Percentiles rank a stretch among this genome's conserved stretches.
Evolutionary conservation across 2,113 vertebrate genomes (phyloP).

Genomic region (Nesoenas mayeri): DNA sequence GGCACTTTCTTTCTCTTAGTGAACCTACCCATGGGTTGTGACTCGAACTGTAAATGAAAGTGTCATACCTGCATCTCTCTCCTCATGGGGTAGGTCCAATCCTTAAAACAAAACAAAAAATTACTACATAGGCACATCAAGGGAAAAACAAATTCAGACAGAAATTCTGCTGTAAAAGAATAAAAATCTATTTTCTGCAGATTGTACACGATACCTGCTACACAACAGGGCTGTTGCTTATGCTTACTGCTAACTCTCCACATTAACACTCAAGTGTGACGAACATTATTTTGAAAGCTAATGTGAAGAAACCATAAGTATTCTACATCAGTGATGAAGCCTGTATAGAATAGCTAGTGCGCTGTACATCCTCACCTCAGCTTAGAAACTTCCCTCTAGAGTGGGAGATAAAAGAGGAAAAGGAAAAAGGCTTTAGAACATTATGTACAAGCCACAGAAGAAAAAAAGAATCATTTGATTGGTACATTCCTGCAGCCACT

Average conservation of each 20-base stretch:
- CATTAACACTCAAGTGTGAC: background rate
- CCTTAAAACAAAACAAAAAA: slow-evolving; percentile 72
- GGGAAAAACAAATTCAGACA: background rate
- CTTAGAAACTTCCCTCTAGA: background rate
- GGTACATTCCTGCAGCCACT: background rate
- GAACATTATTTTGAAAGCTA: background rate
- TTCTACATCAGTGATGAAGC: background rate
- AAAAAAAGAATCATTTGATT: background rate
- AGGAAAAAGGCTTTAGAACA: background rate
- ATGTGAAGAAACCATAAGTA: background rate
- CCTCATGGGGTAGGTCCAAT: slow-evolving; percentile 99
- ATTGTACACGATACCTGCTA: background rate
- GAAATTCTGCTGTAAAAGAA: background rate
- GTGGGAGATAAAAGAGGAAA: background rate
- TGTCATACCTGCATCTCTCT: slow-evolving; percentile 94
- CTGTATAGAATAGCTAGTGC: background rate
- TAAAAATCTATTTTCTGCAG: background rate
- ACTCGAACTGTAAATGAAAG: background rate
- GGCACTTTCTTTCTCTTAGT: background rate
- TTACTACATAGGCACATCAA: background rate
- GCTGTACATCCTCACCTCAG: background rate
- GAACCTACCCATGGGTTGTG: background rate
- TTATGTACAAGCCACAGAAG: background rate
- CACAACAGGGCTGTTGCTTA: rapidly evolving
- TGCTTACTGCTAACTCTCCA: background rate